Evolutionary conservation across 2,888 invertebrate species (phyloP).

Genomic region (Sminthurides aquaticus): DNA sequence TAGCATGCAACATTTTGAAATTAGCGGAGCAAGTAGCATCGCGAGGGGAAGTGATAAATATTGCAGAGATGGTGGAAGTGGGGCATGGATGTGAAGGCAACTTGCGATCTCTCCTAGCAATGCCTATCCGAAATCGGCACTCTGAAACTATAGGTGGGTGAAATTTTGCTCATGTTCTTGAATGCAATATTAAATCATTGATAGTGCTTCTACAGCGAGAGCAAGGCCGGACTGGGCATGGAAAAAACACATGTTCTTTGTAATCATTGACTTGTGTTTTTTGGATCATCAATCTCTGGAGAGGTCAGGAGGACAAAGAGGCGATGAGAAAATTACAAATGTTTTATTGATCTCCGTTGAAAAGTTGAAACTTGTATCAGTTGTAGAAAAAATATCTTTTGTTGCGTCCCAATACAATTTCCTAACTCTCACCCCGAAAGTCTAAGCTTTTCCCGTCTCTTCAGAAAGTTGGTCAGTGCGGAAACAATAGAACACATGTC

Average conservation of each 20-base stretch:
- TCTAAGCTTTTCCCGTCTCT: too few relatives aligned
- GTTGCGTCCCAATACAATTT: too few relatives aligned
- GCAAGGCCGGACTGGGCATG: background rate
- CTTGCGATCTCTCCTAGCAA: constrained; percentile 50
- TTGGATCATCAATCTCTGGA: too few relatives aligned
- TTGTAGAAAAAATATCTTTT: too few relatives aligned
- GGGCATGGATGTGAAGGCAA: constrained; percentile 47
- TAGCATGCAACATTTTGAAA: constrained; percentile 45
- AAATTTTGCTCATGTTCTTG: constrained; percentile 31
- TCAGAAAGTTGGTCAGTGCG: too few relatives aligned
- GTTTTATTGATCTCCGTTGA: too few relatives aligned
- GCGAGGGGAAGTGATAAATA: constrained; percentile 51
- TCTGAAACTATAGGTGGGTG: constrained; percentile 50
- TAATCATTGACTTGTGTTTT: background rate
- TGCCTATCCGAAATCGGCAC: constrained; percentile 51
- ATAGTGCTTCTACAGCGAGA: background rate
- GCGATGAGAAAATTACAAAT: too few relatives aligned
- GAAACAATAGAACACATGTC: too few relatives aligned
- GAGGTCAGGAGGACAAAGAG: too few relatives aligned
- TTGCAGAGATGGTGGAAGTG: constrained; percentile 49
- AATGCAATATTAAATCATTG: background rate
- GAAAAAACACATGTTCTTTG: background rate
- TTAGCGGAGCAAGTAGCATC: constrained; percentile 51
- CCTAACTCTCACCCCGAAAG: too few relatives aligned
- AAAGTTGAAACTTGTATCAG: too few relatives aligned